A percentile compares a stretch with the other conserved stretches of the same genome.
Conservation (phyloP, 35 echinoderm and acorn worm genomes). For the Heliocidaris tuberculata region DNA sequence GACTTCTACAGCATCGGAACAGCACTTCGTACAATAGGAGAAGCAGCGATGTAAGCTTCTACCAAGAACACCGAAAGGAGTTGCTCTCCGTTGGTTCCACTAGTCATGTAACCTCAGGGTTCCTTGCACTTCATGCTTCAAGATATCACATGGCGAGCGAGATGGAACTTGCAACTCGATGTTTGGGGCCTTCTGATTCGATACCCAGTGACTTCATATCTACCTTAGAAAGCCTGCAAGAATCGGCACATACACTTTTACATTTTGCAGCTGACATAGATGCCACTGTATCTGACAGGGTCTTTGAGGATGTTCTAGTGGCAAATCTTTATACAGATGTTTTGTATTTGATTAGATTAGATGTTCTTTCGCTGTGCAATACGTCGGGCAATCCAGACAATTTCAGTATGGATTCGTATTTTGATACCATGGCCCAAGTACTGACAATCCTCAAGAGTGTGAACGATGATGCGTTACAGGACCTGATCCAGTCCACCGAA, state of each 20-base stretch:
- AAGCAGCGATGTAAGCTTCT: neutral
- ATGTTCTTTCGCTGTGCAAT: neutral
- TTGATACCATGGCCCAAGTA: constrained; percentile 6
- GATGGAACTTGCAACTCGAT: neutral
- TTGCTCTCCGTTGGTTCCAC: neutral
- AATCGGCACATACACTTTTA: constrained; percentile 19
- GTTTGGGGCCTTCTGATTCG: neutral
- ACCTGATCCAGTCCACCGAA: neutral
- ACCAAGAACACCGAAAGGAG: neutral
- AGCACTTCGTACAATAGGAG: neutral
- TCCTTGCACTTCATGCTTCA: neutral
- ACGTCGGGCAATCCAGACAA: neutral
- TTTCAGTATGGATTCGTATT: constrained; percentile 20
- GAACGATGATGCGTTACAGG: neutral
- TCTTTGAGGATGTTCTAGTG: neutral
- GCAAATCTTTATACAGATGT: neutral
- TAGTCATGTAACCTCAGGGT: neutral
- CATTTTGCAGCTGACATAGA: neutral
- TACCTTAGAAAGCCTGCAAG: neutral
- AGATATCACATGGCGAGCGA: neutral
- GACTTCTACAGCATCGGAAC: neutral
- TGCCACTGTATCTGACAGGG: neutral
- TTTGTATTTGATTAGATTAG: neutral
- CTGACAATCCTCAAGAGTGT: neutral
- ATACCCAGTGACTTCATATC: neutral